phyloP scores from a whole-genome alignment of 2,113 vertebrate genomes.

The Xiphophorus maculatus region DNA sequence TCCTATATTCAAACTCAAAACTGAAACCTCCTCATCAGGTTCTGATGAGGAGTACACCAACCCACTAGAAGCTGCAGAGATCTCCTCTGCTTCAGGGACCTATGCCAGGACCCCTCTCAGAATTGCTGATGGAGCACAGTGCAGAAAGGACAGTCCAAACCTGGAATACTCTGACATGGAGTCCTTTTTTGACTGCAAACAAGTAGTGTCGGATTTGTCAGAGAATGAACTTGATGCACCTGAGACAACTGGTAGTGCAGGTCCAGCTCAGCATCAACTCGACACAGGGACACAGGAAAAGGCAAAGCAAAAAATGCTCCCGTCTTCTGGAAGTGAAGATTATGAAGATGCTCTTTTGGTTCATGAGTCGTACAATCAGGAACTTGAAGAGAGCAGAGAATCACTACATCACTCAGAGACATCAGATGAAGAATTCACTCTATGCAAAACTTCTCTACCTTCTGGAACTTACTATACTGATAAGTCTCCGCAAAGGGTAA shows the following conservation, averaged over 20 bases:
- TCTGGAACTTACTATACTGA: slow-evolving; percentile 70
- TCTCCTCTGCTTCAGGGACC: slow-evolving; percentile 1
- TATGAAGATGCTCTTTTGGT: slow-evolving; percentile 77
- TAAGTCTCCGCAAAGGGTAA: slow-evolving; percentile 86
- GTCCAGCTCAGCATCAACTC: not conserved
- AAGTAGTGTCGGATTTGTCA: slow-evolving; percentile 64
- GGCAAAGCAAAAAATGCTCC: slow-evolving; percentile 12
- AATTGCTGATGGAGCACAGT: slow-evolving; percentile 9
- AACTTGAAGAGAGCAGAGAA: slow-evolving; percentile 40
- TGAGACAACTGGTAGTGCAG: slow-evolving; percentile 3
- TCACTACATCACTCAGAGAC: slow-evolving; percentile 33
- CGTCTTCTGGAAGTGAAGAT: slow-evolving; percentile 73
- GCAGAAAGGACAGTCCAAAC: slow-evolving; percentile 16
- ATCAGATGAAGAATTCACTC: slow-evolving; percentile 76
- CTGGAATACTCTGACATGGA: slow-evolving; percentile 68
- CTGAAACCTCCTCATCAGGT: slow-evolving; percentile 31
- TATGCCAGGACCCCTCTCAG: slow-evolving; percentile 20
- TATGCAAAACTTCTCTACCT: slow-evolving; percentile 80
- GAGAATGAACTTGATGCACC: slow-evolving; percentile 64
- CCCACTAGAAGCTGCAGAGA: slow-evolving; percentile 28
- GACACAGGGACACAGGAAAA: slow-evolving; percentile 5
- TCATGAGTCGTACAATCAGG: slow-evolving; percentile 75
- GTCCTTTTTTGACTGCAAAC: slow-evolving; percentile 74
- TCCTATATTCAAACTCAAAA: slow-evolving; percentile 23
- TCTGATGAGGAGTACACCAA: slow-evolving; percentile 57